These are phyloP conservation scores for Lophius americanus DNA, from an alignment of 2,797 vertebrate species.

Conservation along the genomic window DNA sequence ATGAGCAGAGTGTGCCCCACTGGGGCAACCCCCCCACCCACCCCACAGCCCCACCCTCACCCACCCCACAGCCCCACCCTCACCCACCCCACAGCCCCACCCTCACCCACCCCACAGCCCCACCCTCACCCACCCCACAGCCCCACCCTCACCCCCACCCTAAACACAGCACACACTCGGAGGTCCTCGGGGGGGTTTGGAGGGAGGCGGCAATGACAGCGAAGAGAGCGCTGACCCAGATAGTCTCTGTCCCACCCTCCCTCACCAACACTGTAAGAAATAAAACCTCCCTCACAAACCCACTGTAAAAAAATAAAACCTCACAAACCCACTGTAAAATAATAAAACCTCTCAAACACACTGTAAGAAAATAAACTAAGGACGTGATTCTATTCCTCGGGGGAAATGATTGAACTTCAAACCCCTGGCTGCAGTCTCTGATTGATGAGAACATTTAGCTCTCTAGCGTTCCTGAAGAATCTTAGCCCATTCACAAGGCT, in stretches of 20 bases:
- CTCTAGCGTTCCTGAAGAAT: too few relatives aligned
- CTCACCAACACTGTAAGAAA: slow-evolving; percentile 47
- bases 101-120: slow-evolving; percentile 24
- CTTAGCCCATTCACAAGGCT: too few relatives aligned
- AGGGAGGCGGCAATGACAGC: slow-evolving; percentile 63
- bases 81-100: slow-evolving; percentile 24
- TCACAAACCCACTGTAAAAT: slow-evolving; percentile 47
- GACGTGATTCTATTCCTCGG: slow-evolving; percentile 8
- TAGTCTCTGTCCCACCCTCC: slow-evolving; percentile 69
- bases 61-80: slow-evolving; percentile 22
- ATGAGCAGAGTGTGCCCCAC: slow-evolving; percentile 43
- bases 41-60: too few relatives aligned
- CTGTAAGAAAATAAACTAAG: slow-evolving; percentile 41
- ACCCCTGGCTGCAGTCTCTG: too few relatives aligned
- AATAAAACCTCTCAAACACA: slow-evolving; percentile 9
- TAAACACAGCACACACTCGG: slow-evolving; percentile 5
- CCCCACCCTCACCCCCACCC: slow-evolving; percentile 17
- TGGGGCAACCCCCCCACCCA: slow-evolving; percentile 61
- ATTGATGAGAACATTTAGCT: too few relatives aligned
- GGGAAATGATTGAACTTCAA: too few relatives aligned
- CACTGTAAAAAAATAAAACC: slow-evolving; percentile 48
- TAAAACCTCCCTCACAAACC: neutral
- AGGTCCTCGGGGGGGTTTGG: slow-evolving; percentile 50
- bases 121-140: slow-evolving; percentile 41
- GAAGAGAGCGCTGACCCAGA: slow-evolving; percentile 71